Percentiles rank a stretch among this genome's conserved stretches.
These are phyloP conservation scores for Mesitornis unicolor DNA, from an alignment of 2,113 vertebrate species.

Conservation along the genomic window DNA sequence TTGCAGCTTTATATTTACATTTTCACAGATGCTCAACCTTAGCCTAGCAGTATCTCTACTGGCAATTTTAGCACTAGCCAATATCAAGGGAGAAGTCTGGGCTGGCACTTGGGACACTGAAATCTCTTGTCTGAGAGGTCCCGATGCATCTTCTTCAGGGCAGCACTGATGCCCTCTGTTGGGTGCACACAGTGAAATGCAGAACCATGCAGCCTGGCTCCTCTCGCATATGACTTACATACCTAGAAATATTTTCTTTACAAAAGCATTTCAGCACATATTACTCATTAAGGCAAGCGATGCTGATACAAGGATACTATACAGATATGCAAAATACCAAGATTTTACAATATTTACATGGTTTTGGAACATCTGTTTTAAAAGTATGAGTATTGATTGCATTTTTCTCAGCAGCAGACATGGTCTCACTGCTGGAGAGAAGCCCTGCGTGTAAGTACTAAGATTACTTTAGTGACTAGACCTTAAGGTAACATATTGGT, in stretches of 20 bases:
- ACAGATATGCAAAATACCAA: not conserved
- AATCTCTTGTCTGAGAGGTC: not conserved
- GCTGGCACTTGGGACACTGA: accelerated
- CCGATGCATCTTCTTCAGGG: not conserved
- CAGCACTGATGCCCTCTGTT: not conserved
- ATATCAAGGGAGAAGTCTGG: not conserved
- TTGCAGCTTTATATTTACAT: not conserved
- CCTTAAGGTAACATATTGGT: not conserved
- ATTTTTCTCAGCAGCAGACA: not conserved
- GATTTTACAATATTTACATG: not conserved
- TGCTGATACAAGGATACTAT: accelerated
- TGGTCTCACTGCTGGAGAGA: not conserved
- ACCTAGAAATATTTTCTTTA: not conserved
- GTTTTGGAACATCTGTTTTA: not conserved
- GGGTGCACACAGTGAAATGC: not conserved
- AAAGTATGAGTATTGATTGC: not conserved
- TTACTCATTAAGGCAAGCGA: not conserved
- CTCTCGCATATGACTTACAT: not conserved
- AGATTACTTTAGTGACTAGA: not conserved
- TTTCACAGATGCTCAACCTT: not conserved
- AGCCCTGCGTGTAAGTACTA: not conserved
- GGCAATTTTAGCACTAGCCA: not conserved
- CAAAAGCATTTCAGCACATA: not conserved
- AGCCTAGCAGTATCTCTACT: not conserved
- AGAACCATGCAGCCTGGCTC: not conserved